Evolutionary conservation across 1,140 invertebrate genomes (phyloP).

Genomic region (roundworm (Caenorhabditis elegans)): DNA sequence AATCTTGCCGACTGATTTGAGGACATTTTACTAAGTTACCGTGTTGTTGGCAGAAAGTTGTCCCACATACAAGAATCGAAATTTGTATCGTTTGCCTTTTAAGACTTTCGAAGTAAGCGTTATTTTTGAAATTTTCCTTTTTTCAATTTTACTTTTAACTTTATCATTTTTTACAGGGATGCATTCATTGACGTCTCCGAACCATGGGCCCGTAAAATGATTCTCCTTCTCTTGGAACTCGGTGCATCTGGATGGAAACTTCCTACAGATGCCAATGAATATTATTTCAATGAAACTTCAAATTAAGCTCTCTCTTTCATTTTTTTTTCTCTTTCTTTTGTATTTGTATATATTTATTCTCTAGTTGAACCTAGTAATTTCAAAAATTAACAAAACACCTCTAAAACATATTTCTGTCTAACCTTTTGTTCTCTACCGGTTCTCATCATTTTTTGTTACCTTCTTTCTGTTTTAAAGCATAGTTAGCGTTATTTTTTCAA

Average conservation of each 20-base stretch:
- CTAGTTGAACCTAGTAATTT: neutral
- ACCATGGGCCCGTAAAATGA: conserved; percentile 65
- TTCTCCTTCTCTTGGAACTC: conserved; percentile 60
- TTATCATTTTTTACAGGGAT: conserved; percentile 42
- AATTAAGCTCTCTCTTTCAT: neutral
- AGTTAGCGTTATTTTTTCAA: neutral
- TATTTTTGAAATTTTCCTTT: no score
- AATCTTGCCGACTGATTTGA: no score
- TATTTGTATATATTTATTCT: conserved; percentile 27
- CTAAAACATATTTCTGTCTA: conserved; percentile 5
- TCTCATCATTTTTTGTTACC: neutral
- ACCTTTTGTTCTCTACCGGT: neutral
- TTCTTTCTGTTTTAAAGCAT: neutral
- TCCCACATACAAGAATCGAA: no score
- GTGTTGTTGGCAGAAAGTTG: no score
- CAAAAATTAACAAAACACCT: neutral
- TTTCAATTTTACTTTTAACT: no score
- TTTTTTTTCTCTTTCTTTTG: neutral
- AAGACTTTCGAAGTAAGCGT: no score
- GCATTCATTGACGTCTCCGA: conserved; percentile 58
- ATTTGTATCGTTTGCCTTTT: no score
- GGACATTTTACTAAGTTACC: no score
- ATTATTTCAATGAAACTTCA: conserved; percentile 59
- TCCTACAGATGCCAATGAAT: conserved; percentile 62
- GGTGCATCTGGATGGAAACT: conserved; percentile 56